Conservation (phyloP, 2,888 invertebrate genomes). For the Masnerella sp. region DNA sequence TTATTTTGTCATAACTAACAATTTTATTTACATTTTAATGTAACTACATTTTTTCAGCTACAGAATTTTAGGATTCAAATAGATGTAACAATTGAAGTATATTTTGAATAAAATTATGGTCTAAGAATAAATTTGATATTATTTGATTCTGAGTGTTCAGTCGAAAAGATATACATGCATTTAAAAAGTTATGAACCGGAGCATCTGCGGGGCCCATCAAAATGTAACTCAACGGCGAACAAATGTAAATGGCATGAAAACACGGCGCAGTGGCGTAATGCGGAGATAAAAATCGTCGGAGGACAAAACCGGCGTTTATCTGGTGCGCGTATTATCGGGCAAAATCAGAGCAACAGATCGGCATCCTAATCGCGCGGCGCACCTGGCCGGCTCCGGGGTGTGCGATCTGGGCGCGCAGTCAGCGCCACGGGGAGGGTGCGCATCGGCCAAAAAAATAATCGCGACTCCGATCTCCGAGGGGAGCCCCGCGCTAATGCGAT, state of each 20-base stretch:
- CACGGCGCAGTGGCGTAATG: conserved; percentile 37
- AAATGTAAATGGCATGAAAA: conserved; percentile 38
- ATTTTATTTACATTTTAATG: too few relatives aligned
- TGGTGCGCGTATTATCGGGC: conserved; percentile 36
- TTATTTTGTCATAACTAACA: too few relatives aligned
- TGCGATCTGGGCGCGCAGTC: neutral
- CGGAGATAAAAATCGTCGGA: conserved; percentile 40
- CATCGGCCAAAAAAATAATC: conserved; percentile 63
- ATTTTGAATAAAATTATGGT: too few relatives aligned
- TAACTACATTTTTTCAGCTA: too few relatives aligned
- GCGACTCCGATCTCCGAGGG: conserved; percentile 75
- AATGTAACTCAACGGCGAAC: conserved; percentile 27
- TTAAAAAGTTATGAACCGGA: conserved; percentile 19
- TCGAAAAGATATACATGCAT: neutral
- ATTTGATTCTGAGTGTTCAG: neutral
- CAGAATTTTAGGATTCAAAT: too few relatives aligned
- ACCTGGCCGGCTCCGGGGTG: conserved; percentile 38
- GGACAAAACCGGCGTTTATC: conserved; percentile 48
- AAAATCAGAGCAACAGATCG: conserved; percentile 54
- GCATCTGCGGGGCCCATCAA: conserved; percentile 23
- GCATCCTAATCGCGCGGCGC: conserved; percentile 47
- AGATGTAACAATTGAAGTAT: too few relatives aligned
- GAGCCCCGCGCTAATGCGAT: conserved; percentile 61
- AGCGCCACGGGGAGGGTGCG: conserved; percentile 13
- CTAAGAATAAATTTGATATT: too few relatives aligned